A percentile compares a stretch with the other conserved stretches of the same genome.
phyloP scores from a whole-genome alignment of 2,113 vertebrate genomes.

The Caloenas nicobarica region DNA sequence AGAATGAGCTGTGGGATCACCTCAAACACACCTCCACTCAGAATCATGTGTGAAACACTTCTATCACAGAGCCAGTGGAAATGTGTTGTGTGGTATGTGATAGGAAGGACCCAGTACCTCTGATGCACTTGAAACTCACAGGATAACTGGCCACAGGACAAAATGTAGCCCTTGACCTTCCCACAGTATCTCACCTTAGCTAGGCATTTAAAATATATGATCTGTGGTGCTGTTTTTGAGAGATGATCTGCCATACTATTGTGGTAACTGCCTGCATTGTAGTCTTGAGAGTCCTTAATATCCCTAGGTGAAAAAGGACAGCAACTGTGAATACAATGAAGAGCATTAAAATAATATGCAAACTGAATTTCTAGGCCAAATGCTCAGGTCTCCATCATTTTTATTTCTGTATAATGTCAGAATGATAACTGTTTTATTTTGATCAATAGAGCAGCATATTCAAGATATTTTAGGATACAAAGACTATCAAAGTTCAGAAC shows the following conservation, averaged over 20 bases:
- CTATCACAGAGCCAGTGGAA: background rate
- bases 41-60: background rate
- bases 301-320: background rate
- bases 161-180: background rate
- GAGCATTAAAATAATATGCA: background rate
- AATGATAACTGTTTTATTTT: background rate
- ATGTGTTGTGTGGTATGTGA: background rate
- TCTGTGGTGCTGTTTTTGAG: background rate
- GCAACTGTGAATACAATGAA: background rate
- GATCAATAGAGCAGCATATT: background rate
- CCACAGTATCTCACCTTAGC: background rate
- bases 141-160: background rate
- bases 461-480: slow-evolving; percentile 3
- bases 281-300: background rate
- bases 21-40: background rate
- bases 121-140: background rate
- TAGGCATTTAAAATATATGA: background rate
- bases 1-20: background rate
- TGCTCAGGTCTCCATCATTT: background rate
- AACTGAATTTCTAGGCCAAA: background rate
- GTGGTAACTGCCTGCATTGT: background rate
- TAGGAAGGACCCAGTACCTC: background rate
- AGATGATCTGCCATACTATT: background rate
- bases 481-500: background rate
- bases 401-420: background rate